A percentile compares a stretch with the other conserved stretches of the same genome.
These are phyloP conservation scores for Aspidiotus destructor DNA, from an alignment of 2,888 invertebrate genomes.

Conservation along the genomic window DNA sequence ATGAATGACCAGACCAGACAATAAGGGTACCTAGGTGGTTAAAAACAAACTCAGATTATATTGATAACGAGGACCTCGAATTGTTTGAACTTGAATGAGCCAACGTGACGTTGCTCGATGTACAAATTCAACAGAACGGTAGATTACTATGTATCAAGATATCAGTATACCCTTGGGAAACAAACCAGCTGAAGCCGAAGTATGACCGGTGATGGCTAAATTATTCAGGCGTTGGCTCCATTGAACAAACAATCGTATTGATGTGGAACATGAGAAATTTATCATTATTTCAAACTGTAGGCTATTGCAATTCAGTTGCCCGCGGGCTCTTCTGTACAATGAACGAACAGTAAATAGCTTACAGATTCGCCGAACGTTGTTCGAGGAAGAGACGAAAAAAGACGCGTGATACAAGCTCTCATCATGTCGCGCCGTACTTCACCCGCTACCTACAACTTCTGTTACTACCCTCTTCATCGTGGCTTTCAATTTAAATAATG, in stretches of 20 bases:
- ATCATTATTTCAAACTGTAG: constrained; percentile 17
- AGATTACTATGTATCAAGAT: too few relatives aligned
- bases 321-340: not conserved
- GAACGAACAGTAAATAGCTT: not conserved
- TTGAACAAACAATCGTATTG: constrained; percentile 26
- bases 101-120: too few relatives aligned
- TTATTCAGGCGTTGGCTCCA: constrained; percentile 26
- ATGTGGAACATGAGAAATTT: constrained; percentile 16
- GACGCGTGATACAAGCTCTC: too few relatives aligned
- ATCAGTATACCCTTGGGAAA: constrained; percentile 21
- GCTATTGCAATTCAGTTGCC: constrained; percentile 17
- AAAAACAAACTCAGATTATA: too few relatives aligned
- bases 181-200: constrained; percentile 11
- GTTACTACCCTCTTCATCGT: too few relatives aligned
- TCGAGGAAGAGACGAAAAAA: too few relatives aligned
- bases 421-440: not conserved
- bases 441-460: not conserved
- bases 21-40: too few relatives aligned
- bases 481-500: constrained; percentile 24
- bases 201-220: constrained; percentile 15
- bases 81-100: too few relatives aligned
- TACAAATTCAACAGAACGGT: too few relatives aligned
- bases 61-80: too few relatives aligned
- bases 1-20: too few relatives aligned
- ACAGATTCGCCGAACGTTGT: too few relatives aligned